Evolutionary conservation across 1,140 invertebrate species (phyloP), one percentile per base, ranked within the genome.

Genomic region (Halictus rubicundus): DNA sequence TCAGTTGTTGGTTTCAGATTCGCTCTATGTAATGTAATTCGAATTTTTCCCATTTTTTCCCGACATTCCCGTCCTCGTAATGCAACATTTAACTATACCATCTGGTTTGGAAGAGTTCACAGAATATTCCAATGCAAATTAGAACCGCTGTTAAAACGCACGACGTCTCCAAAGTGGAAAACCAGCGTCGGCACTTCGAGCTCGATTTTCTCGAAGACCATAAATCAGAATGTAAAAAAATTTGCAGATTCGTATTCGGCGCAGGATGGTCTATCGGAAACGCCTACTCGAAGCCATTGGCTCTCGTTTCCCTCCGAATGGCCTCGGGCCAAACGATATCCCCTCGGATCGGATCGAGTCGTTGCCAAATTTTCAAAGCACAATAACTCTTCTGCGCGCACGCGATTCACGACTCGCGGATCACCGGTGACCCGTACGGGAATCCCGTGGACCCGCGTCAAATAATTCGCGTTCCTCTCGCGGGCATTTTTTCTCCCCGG

Each of bases 321-420:
- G 63, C 73, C 42, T n/a, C 54, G 21, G 52, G 39, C 64, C 73
- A 76, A 68, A 60, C 73, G 73, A 68, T 68, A 12, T 63, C 63
- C 27, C 39, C 6, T n/a, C 39, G 32, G 27, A 72, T 72, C 70
- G 23, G 19, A 10, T 12, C 25, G 70, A 57, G 1, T 39, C 32
- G 46, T 46, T 75, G 72, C 63, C 61, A 75, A 75, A 65, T 66
- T 75, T 23, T n/a, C 32, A 21, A 39, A 39, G 14, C 14, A 39
- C 54, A 21, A 46, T 46, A 46, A 65, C 21, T 37, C 32, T 3
- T n/a, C n/a, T 21, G 1, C 14, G 21, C 12, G 37, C 8, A 27
- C 12, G 37, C 8, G 60, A 37, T 46, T 46, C 27, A 27, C 8
- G 19, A 14, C 21, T 8, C 19, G 7, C 60, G 27, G 49, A 52